phyloP scores from a whole-genome alignment of 2,113 vertebrate genomes.

The Antechinus stuartii region DNA sequence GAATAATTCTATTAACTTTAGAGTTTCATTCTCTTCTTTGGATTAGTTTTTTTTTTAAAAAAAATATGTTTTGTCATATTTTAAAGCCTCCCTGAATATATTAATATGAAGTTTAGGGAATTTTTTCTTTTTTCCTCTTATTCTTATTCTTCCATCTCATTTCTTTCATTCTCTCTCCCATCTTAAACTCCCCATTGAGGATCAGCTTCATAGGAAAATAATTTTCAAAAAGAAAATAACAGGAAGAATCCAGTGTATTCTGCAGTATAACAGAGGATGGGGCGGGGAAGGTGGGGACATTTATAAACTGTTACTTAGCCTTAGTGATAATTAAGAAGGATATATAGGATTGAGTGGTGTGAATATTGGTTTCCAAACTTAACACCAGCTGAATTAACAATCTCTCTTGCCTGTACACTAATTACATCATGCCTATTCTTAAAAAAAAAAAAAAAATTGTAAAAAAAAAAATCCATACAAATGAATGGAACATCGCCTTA shows the following conservation, averaged over 20 bases:
- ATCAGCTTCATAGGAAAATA: neutral
- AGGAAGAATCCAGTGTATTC: neutral
- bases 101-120: neutral
- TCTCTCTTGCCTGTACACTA: neutral
- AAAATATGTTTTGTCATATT: neutral
- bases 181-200: neutral
- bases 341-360: neutral
- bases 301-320: neutral
- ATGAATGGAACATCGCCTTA: neutral
- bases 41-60: neutral
- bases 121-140: neutral
- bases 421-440: neutral
- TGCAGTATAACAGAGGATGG: neutral
- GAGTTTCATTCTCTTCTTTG: neutral
- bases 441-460: neutral
- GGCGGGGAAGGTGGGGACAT: neutral
- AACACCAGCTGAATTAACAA: neutral
- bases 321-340: neutral
- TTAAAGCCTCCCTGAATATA: neutral
- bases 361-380: neutral
- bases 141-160: neutral
- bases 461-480: neutral
- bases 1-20: neutral
- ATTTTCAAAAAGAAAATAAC: neutral
- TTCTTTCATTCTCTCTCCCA: neutral